Evolutionary conservation across 2,113 vertebrate genomes (phyloP).

Genomic region (Procavia capensis): DNA sequence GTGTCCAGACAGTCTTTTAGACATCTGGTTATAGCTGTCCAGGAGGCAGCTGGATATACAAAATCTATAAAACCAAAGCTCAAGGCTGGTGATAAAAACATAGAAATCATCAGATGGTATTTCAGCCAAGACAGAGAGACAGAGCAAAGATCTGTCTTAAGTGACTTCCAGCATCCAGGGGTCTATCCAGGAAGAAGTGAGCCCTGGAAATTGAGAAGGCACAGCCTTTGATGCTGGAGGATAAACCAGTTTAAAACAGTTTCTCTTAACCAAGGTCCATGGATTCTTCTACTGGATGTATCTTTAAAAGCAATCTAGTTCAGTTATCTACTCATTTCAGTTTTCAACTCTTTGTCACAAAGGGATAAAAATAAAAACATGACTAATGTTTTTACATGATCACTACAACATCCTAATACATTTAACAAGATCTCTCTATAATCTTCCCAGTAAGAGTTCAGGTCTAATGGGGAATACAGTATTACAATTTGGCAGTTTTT

Average conservation of each 20-base stretch:
- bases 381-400: not conserved
- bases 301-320: slow-evolving; percentile 6
- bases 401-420: slow-evolving; percentile 2
- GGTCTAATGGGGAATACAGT: slow-evolving; percentile 35
- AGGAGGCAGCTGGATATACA: not conserved
- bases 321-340: not conserved
- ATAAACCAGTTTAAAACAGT: not conserved
- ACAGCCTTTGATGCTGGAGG: not conserved
- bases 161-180: not conserved
- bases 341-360: not conserved
- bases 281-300: not conserved
- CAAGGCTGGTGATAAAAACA: not conserved
- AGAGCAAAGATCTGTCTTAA: not conserved
- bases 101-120: not conserved
- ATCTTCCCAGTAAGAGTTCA: slow-evolving; percentile 52
- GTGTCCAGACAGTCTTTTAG: no score
- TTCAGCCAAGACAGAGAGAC: not conserved
- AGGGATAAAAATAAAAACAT: slow-evolving; percentile 46
- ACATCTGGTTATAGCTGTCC: not conserved
- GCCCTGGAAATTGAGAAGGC: not conserved
- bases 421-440: slow-evolving; percentile 39
- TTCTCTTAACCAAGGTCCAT: not conserved
- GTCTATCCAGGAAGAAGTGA: not conserved
- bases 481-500: slow-evolving; percentile 38
- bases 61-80: not conserved